Conservation (phyloP, 2,888 invertebrate genomes). For the Noctua fimbriata region DNA sequence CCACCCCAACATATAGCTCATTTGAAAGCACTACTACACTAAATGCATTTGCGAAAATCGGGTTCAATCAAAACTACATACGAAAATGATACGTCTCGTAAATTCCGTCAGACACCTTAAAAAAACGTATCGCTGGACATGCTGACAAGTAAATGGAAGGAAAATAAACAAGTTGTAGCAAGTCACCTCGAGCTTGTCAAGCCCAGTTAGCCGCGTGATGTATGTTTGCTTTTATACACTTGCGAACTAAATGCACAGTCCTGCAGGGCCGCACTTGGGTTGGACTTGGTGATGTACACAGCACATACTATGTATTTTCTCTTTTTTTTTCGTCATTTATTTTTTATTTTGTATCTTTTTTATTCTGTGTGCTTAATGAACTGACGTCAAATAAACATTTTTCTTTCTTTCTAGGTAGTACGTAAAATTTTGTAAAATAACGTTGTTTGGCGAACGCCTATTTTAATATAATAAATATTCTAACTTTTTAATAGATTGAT, state of each 20-base stretch:
- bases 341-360: no score
- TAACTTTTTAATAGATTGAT: background rate
- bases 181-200: conserved; percentile 68
- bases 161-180: conserved; percentile 66
- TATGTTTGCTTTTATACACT: conserved; percentile 77
- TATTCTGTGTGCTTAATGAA: no score
- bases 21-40: background rate
- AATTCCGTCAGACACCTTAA: conserved; percentile 21
- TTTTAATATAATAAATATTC: no score
- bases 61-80: background rate
- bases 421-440: background rate
- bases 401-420: no score
- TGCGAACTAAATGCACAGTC: conserved; percentile 69
- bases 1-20: background rate
- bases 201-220: conserved; percentile 74
- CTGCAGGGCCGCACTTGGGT: conserved; percentile 52
- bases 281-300: background rate
- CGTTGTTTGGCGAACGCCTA: no score
- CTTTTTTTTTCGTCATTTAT: no score
- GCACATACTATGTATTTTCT: no score
- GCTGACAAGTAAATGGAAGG: conserved; percentile 57
- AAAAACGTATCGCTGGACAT: conserved; percentile 38
- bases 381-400: no score
- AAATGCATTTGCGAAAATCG: background rate
- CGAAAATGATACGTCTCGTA: conserved; percentile 16